Evolutionary conservation across 2,888 invertebrate genomes (phyloP), one percentile per base, ranked within the genome.

Genomic region (Ormyrus nitidulus): DNA sequence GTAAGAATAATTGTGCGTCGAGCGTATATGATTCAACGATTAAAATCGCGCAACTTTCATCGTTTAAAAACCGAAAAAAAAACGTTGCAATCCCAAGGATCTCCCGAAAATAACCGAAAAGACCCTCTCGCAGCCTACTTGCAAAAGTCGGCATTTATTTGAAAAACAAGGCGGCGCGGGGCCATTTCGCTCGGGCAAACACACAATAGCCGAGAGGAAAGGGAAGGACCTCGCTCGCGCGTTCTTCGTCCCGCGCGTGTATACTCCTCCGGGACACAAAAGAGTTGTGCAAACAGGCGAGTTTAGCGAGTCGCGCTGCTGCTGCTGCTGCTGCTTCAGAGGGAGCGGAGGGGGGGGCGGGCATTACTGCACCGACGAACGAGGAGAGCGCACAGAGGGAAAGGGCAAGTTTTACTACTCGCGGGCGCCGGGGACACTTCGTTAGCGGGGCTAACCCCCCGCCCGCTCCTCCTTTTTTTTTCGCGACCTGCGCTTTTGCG

Each of bases 221-320:
- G 34, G 4, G 34, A 34, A 34, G 34, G 34, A 34, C 34, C 34
- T 34, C 34, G 3, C 34, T 34, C 34, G 34, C 34, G 34, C 34
- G 34, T 34, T 34, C 34, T 34, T 34, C 34, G 34, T 34, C 34
- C 34, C 34, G 34, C 34, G 34, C 83, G 84, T 85, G 84, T 81
- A 84, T 86, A 84, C 87, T 86, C 84, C 85, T 85, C 86, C 48
- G 71, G 87, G 86, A 10, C 69, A 48, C 65, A 87, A 89, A 89
- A 88, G 88, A 89, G 88, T 89, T 89, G 87, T 86, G 88, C 88
- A 90, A 90, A 90, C 87, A 90, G 34, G 34, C 83, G 83, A 87
- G 83, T 83, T 85, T 83, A 83, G 81, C 80, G 79, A 6, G 34
- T 34, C 34, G 11, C 66, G 58, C 46, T 44, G 11, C 11, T 49